phyloP scores from a whole-genome alignment of 2,888 invertebrate species.

The Drosophila aldrichi region DNA sequence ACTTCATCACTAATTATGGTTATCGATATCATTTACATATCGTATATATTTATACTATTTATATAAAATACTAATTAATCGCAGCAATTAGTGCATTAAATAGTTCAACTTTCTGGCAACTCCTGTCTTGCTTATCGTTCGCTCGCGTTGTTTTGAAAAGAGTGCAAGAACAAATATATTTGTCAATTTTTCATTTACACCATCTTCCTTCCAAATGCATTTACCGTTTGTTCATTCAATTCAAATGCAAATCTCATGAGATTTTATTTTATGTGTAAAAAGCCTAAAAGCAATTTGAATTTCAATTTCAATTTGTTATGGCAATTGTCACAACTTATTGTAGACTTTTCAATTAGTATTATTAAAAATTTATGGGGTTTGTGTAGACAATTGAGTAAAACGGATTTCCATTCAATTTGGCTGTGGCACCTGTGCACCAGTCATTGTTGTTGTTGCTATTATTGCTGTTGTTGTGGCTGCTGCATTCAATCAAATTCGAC shows the following conservation, averaged over 20 bases:
- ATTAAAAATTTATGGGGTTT: conserved; percentile 65
- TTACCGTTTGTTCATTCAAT: conserved; percentile 28
- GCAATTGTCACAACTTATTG: conserved; percentile 44
- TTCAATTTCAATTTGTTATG: conserved; percentile 47
- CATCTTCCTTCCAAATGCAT: conserved; percentile 33
- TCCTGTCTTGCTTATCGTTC: background rate
- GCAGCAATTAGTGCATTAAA: background rate
- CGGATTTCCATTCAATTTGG: conserved; percentile 51
- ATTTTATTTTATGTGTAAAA: conserved; percentile 19
- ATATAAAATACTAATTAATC: conserved; percentile 4
- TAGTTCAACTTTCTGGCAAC: background rate
- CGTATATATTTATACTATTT: background rate
- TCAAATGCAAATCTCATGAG: conserved; percentile 30
- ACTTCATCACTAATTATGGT: background rate
- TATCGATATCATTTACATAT: conserved; percentile 19
- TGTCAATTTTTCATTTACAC: conserved; percentile 23
- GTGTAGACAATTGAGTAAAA: conserved; percentile 20
- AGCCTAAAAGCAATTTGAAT: conserved; percentile 48
- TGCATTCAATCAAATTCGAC: conserved; percentile 61
- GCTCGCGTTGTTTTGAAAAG: background rate
- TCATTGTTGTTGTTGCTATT: conserved; percentile 25
- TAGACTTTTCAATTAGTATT: conserved; percentile 67
- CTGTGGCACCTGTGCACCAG: conserved; percentile 26
- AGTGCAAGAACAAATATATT: background rate
- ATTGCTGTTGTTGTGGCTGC: conserved; percentile 15